A percentile compares a stretch with the other conserved stretches of the same genome.
Conservation (phyloP, 53 echinoderm and acorn worm species). For the Henricia sp. region DNA sequence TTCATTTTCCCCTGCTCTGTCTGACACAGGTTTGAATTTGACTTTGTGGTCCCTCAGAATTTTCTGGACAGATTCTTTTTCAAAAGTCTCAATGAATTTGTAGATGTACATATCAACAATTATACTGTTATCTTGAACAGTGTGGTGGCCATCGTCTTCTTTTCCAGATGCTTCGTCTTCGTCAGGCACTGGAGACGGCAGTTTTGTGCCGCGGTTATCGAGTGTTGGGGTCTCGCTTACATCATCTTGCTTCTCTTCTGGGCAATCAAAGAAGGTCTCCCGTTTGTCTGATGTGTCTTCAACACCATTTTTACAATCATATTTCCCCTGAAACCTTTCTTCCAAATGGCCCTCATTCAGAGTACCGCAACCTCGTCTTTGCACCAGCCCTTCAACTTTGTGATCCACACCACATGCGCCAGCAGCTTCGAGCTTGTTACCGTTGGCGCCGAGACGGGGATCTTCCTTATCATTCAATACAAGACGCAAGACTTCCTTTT, state of each 20-base stretch:
- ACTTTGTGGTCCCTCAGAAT: neutral
- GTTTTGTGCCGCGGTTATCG: too few relatives aligned
- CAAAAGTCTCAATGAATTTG: slow-evolving; percentile 4
- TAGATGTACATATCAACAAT: slow-evolving; percentile 13
- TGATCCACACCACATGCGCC: neutral
- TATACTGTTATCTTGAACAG: neutral
- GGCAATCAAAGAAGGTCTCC: too few relatives aligned
- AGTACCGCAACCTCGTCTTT: neutral
- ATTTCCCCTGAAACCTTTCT: too few relatives aligned
- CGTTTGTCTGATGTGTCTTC: too few relatives aligned
- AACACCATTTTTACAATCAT: too few relatives aligned
- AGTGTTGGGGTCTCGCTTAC: too few relatives aligned
- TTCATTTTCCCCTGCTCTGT: neutral
- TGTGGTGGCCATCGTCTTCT: neutral
- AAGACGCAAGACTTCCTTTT: neutral
- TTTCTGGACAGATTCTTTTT: neutral
- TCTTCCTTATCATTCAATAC: neutral
- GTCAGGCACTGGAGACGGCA: neutral
- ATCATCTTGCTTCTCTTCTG: too few relatives aligned
- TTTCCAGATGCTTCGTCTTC: neutral
- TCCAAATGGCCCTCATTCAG: too few relatives aligned
- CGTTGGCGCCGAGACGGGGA: neutral
- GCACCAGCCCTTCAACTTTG: neutral
- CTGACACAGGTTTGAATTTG: neutral
- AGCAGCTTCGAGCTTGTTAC: neutral